Evolutionary conservation across 2,797 vertebrate species (phyloP), one percentile per base, ranked within the genome.

Genomic region (Alosa sapidissima): DNA sequence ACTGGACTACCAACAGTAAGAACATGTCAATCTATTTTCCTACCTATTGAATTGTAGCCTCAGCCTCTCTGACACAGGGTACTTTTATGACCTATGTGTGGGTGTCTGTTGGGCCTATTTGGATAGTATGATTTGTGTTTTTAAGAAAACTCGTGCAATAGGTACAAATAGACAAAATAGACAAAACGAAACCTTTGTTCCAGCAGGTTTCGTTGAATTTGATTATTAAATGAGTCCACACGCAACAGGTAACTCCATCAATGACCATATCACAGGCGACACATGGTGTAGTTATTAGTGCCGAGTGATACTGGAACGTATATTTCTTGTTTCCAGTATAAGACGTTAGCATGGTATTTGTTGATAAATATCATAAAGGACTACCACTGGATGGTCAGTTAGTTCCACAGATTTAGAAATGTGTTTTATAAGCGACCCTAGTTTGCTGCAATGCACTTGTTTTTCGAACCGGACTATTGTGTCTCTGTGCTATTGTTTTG

Each of bases 1-100:
- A 92, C 94, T 94, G 87, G 97, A 98, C 97, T 98, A 98, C 95
- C 96, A 97, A 93, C 96, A 95, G 97, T 98, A 97, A 97, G 97
- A 88, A 84, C 86, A 33, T 6, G 11, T 19, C 2, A 9, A 45
- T 10, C 72, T 78, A 75, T 78, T 78, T 41, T 21, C 68, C 14
- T 28, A 75, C 33, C 36, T 5, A 5, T 45, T 75, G 5, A 41
- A 3, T 75, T 36, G 19, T 3, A 75, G 36, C 33, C 14, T 21
- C 16, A 1, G 58, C 6, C 58, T 62, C 8, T 62, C 6, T 24
- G 6, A 24, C 8, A 24, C 6, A 24, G 6, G 72, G 41, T 21
- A 65, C n/a, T 8, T 65, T 28, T 65, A 4, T 28, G 1, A 28
- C 60, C 24, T 0, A 10, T 21, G 41, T 16, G 33, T 45, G 33